Evolutionary conservation across 2,113 vertebrate species (phyloP).

Genomic region (Sterrhoptilus dennistouni): DNA sequence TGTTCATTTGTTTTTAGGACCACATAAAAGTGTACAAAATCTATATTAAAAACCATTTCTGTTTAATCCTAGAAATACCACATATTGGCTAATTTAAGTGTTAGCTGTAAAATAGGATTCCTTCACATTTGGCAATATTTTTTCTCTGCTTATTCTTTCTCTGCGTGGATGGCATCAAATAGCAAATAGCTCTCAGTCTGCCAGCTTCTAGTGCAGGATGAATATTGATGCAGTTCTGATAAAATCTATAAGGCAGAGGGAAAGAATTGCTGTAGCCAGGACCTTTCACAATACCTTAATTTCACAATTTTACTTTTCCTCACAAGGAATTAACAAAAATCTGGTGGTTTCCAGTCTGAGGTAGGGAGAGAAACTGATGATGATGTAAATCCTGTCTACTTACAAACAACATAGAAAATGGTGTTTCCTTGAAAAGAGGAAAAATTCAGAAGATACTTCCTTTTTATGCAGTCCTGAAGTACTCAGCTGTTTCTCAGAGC

Average conservation of each 20-base stretch:
- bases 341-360: neutral
- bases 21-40: neutral
- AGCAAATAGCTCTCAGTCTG: neutral
- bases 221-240: neutral
- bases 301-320: neutral
- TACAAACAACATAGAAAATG: neutral
- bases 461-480: neutral
- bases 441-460: neutral
- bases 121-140: neutral
- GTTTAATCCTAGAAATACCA: neutral
- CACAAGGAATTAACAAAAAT: neutral
- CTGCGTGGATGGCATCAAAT: neutral
- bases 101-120: neutral
- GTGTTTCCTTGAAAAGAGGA: neutral
- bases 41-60: neutral
- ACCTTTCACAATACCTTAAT: neutral
- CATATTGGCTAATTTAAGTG: neutral
- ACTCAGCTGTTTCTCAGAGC: neutral
- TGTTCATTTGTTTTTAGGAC: neutral
- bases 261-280: neutral
- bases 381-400: neutral
- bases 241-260: neutral
- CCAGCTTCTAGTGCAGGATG: neutral
- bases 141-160: constrained; percentile 8
- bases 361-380: neutral